These are phyloP conservation scores for Apis dorsata DNA, from an alignment of 1,140 invertebrate genomes.

Conservation along the genomic window DNA sequence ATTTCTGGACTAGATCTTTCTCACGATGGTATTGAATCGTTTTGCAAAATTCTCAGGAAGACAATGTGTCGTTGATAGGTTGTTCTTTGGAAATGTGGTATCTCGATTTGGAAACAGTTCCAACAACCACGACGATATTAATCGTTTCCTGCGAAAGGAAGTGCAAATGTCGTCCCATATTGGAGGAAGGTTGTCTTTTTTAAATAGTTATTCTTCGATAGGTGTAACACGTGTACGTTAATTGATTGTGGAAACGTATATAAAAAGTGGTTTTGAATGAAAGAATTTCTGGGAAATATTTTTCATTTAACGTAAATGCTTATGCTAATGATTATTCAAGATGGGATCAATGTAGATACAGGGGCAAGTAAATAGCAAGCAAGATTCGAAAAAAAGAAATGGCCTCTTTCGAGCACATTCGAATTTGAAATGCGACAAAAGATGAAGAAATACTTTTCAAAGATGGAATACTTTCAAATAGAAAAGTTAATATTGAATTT, in stretches of 20 bases:
- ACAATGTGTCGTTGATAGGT: background rate
- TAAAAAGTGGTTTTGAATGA: background rate
- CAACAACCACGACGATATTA: background rate
- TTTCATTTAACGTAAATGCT: too few species aligned
- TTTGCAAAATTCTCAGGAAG: background rate
- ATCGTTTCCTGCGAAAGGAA: background rate
- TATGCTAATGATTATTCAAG: too few species aligned
- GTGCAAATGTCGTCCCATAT: background rate
- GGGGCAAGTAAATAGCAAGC: too few species aligned
- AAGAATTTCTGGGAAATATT: too few species aligned
- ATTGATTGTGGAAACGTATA: background rate
- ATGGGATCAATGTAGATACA: too few species aligned
- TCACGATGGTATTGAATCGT: background rate
- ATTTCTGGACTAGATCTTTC: conserved; percentile 34
- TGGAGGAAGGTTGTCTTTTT: too few species aligned
- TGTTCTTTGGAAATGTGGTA: background rate
- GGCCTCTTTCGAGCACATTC: too few species aligned
- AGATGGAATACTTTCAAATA: too few species aligned
- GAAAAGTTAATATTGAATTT: too few species aligned
- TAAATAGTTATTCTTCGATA: background rate
- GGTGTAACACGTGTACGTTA: background rate
- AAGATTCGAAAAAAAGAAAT: too few species aligned
- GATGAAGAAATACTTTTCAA: too few species aligned
- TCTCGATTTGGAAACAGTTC: background rate
- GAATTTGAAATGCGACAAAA: too few species aligned